These are phyloP conservation scores for Misgurnus anguillicaudatus DNA, from an alignment of 2,113 vertebrate genomes.

Conservation along the genomic window DNA sequence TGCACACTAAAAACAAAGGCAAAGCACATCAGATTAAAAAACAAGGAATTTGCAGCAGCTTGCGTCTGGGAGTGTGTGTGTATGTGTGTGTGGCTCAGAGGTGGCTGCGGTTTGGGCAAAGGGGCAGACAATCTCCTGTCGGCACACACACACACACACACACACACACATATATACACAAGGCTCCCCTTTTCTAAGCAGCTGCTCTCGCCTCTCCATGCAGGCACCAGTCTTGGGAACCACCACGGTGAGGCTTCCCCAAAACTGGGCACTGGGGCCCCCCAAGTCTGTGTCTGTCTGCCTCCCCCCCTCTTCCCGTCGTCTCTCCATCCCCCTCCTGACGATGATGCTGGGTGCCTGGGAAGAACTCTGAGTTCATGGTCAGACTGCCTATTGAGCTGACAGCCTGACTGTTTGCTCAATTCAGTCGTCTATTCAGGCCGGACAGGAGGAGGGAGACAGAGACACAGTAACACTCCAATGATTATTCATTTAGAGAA, in stretches of 20 bases:
- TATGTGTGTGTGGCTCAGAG: constrained; percentile 47
- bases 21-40: constrained; percentile 72
- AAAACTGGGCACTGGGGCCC: constrained; percentile 73
- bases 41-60: constrained; percentile 47
- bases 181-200: constrained; percentile 64
- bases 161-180: constrained; percentile 66
- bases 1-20: constrained; percentile 79
- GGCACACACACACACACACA: too few relatives aligned
- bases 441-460: constrained; percentile 52
- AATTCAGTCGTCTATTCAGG: constrained; percentile 76
- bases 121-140: constrained; percentile 71
- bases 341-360: constrained; percentile 74
- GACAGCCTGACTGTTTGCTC: constrained; percentile 82
- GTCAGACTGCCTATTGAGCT: constrained; percentile 82
- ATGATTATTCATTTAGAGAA: constrained; percentile 73
- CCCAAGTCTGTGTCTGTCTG: constrained; percentile 71
- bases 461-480: constrained; percentile 69
- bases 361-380: constrained; percentile 82
- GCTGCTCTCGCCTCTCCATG: constrained; percentile 73
- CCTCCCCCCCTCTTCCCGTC: constrained; percentile 49
- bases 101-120: constrained; percentile 63
- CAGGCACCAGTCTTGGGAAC: constrained; percentile 76
- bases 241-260: constrained; percentile 67
- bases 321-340: constrained; percentile 60
- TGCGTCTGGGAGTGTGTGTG: constrained; percentile 59